These are phyloP conservation scores for Sapayoa aenigma DNA, from an alignment of 2,113 vertebrate species.

Conservation along the genomic window DNA sequence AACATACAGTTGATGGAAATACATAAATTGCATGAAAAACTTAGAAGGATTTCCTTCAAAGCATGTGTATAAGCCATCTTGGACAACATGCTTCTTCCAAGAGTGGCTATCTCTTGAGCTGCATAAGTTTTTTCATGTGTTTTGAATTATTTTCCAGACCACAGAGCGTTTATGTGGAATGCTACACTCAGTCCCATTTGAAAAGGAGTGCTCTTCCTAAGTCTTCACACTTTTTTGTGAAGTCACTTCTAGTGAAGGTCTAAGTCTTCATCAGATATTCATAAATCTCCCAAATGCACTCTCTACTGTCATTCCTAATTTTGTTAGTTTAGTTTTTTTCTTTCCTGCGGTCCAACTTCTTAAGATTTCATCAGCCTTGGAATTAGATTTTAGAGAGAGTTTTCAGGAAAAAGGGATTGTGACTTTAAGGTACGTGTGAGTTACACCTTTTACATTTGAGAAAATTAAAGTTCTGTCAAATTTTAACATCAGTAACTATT, in stretches of 20 bases:
- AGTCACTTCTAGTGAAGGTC: not conserved
- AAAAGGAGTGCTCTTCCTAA: not conserved
- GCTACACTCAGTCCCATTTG: not conserved
- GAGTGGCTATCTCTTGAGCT: not conserved
- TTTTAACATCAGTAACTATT: not conserved
- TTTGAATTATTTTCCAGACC: not conserved
- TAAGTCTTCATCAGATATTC: not conserved
- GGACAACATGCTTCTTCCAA: accelerated
- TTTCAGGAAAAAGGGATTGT: not conserved
- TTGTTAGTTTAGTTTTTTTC: not conserved
- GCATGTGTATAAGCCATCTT: not conserved
- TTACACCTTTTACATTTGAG: not conserved
- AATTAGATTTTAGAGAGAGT: not conserved
- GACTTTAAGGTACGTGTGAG: not conserved
- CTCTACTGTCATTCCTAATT: not conserved
- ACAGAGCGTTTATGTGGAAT: not conserved
- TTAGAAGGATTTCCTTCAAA: not conserved
- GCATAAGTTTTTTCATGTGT: not conserved
- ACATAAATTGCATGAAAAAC: not conserved
- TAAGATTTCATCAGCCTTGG: not conserved
- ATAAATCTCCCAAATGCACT: not conserved
- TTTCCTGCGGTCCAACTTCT: not conserved
- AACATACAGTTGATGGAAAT: not conserved
- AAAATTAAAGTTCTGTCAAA: not conserved
- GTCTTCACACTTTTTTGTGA: not conserved